Evolutionary conservation across 2,113 vertebrate genomes (phyloP).

Genomic region (Athene noctua): DNA sequence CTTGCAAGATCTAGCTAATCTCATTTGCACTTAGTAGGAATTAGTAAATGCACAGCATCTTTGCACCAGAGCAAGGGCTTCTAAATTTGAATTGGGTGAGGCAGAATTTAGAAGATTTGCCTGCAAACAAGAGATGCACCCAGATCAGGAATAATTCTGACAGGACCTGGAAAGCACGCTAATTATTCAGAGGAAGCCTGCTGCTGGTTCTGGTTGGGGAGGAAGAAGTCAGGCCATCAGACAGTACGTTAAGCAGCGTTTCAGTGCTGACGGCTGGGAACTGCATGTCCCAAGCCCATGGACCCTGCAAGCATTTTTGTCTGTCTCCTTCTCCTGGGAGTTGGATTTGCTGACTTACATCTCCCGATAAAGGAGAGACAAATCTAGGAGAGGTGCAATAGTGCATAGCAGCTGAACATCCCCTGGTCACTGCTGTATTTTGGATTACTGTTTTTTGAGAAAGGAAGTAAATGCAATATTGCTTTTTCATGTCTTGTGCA

Average conservation of each 20-base stretch:
- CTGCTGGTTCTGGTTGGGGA: not conserved
- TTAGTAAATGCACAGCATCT: not conserved
- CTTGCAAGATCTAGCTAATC: not conserved
- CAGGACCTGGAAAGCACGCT: not conserved
- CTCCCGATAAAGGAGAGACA: not conserved
- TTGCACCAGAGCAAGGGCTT: not conserved
- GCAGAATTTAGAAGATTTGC: not conserved
- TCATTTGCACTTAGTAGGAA: not conserved
- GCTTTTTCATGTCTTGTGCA: not conserved
- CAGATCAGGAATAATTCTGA: conserved; percentile 7
- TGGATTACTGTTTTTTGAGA: not conserved
- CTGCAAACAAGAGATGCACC: not conserved
- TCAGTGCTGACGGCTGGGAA: conserved; percentile 12
- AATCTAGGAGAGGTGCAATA: not conserved
- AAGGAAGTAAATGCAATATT: not conserved
- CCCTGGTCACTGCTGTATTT: not conserved
- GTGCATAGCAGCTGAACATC: not conserved
- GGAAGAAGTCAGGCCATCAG: not conserved
- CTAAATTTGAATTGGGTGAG: not conserved
- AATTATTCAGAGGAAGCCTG: conserved; percentile 14
- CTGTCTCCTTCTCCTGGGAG: not conserved
- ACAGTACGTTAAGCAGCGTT: not conserved
- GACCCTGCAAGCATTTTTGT: not conserved
- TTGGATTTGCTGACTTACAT: not conserved
- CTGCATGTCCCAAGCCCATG: not conserved